These are phyloP conservation scores for Ferdinandea cuprea DNA, from an alignment of 2,888 invertebrate genomes.

Conservation along the genomic window DNA sequence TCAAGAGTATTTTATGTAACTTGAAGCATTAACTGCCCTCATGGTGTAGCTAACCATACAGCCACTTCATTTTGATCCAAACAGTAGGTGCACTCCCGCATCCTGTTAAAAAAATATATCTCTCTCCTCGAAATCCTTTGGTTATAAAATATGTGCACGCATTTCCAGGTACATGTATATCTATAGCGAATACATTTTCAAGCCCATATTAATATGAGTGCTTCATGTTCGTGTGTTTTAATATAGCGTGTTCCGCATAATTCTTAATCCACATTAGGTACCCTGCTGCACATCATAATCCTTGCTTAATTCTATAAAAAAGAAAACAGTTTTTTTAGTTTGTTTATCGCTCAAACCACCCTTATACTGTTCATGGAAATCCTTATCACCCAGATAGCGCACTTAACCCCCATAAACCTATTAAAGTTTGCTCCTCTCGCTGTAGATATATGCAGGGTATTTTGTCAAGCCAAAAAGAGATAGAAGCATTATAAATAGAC, in stretches of 20 bases:
- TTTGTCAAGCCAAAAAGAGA: not conserved
- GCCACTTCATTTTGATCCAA: slow-evolving; percentile 49
- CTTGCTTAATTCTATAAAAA: slow-evolving; percentile 11
- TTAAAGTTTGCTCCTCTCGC: slow-evolving; percentile 50
- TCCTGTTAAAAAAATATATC: not conserved
- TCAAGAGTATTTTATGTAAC: slow-evolving; percentile 55
- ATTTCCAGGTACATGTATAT: no score
- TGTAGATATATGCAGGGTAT: slow-evolving; percentile 11
- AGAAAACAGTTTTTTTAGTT: slow-evolving; percentile 51
- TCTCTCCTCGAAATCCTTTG: slow-evolving; percentile 22
- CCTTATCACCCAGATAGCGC: slow-evolving; percentile 45
- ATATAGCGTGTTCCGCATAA: slow-evolving; percentile 38
- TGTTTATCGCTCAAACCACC: slow-evolving; percentile 39
- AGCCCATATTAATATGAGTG: no score
- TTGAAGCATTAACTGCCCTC: slow-evolving; percentile 41
- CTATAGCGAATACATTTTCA: no score
- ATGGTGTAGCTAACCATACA: not conserved
- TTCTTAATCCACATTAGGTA: slow-evolving; percentile 50
- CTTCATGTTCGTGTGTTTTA: slow-evolving; percentile 7
- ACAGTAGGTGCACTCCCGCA: not conserved
- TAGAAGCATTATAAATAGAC: no score
- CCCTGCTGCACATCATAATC: slow-evolving; percentile 38
- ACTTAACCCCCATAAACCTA: slow-evolving; percentile 70
- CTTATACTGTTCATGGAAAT: slow-evolving; percentile 1
- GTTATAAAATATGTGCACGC: slow-evolving; percentile 54